phyloP scores from a whole-genome alignment of 1,140 invertebrate genomes.

The Chrysomallon squamiferum region DNA sequence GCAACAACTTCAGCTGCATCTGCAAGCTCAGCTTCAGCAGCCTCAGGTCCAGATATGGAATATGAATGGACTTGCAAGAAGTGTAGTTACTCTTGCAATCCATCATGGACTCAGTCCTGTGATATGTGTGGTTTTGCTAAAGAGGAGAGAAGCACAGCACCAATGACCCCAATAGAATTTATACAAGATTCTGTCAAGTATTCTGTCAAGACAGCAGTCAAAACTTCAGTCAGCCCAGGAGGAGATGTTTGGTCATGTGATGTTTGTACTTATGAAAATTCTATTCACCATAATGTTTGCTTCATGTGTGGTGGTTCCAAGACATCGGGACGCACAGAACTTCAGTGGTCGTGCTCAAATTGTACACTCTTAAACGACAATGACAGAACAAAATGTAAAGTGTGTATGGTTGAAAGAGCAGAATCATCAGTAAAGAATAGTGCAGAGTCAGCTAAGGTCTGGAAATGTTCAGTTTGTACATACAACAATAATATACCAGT shows the following conservation, averaged over 20 bases:
- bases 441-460: slow-evolving; percentile 54
- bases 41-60: slow-evolving; percentile 6
- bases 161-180: slow-evolving; percentile 26
- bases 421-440: too few relatives aligned
- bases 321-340: background rate
- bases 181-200: slow-evolving; percentile 21
- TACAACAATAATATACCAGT: slow-evolving; percentile 26
- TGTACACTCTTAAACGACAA: slow-evolving; percentile 87
- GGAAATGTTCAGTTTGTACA: slow-evolving; percentile 77
- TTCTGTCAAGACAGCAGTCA: background rate
- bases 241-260: slow-evolving; percentile 16
- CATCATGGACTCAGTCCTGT: slow-evolving; percentile 34
- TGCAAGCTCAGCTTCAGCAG: background rate
- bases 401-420: slow-evolving; percentile 69
- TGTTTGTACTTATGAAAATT: slow-evolving; percentile 19
- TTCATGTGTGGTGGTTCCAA: slow-evolving; percentile 20
- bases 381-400: slow-evolving; percentile 78
- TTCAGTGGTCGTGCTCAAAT: slow-evolving; percentile 78
- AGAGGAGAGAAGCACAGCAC: slow-evolving; percentile 7
- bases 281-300: slow-evolving; percentile 5
- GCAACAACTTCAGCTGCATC: background rate
- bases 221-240: slow-evolving; percentile 1
- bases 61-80: slow-evolving; percentile 44
- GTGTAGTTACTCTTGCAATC: slow-evolving; percentile 50
- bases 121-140: slow-evolving; percentile 28